Evolutionary conservation across 2,888 invertebrate species (phyloP), one percentile per base, ranked within the genome.

Genomic region (Argyra leucocephala): DNA sequence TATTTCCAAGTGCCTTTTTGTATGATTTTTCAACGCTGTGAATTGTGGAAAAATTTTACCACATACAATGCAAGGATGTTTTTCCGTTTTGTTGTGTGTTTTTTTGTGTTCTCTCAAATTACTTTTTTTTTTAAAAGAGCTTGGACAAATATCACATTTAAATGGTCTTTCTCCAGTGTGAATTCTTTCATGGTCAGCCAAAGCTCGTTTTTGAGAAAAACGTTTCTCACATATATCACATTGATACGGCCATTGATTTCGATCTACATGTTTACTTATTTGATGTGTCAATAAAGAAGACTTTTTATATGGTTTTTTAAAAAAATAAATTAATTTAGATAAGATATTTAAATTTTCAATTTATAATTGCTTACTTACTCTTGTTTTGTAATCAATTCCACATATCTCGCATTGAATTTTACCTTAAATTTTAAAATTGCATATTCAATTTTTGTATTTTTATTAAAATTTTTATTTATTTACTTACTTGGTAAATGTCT

Each of bases 31-130:
- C 2, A 63, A 62, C 3, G 74, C 74, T 62, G 66, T 65, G 60
- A 36, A 31, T 57, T 68, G 68, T 7, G 65, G 61, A 65, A 68
- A 68, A 0, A 36, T 62, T 48, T 68, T 67, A 4, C 61, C 64
- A 61, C 68, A 68, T 22, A 64, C 62, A 18, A 59, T 61, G 63
- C 66, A 63, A 74, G 74, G 66, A 74, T 76, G 63, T 22, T 67
- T 58, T 61, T 66, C 67, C 3, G 59, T 57, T 5, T 65, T 58
- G 2, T 65, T 63, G 62, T 68, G 68, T 9, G 67, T 22, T 61
- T 66, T 63, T 9, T 57, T 2, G 58, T 68, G 68, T 9, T 61
- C 26, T 18, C 60, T 57, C 18, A 67, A 62, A n/a, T 63, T 57
- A n/a, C 58, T 48, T 31, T 61, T 58, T 37, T 67, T 61, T 5